These are phyloP conservation scores for Sepioteuthis lessoniana DNA, from an alignment of 2,888 invertebrate genomes.

Conservation along the genomic window DNA sequence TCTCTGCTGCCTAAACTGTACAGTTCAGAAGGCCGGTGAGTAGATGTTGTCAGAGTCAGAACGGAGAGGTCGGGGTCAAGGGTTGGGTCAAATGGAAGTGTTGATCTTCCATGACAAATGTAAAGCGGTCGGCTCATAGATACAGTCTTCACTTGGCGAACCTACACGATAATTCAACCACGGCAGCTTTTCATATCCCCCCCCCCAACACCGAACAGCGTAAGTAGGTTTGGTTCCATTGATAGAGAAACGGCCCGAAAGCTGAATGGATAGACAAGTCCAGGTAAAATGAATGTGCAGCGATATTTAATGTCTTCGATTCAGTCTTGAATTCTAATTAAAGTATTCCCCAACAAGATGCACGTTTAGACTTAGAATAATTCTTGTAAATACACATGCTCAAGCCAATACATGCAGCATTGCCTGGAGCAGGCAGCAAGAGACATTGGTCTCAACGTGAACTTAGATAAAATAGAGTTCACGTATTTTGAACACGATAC, in stretches of 20 bases:
- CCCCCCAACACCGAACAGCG: background rate
- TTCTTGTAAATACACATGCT: no score
- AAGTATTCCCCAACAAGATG: no score
- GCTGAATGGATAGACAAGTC: background rate
- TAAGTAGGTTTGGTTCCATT: background rate
- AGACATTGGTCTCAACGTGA: no score
- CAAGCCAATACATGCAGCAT: no score
- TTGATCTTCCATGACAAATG: conserved; percentile 2
- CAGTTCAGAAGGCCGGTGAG: background rate
- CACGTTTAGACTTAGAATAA: no score
- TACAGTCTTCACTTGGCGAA: background rate
- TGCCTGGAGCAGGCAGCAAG: no score
- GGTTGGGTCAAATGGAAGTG: conserved; percentile 3
- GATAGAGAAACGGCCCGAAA: background rate
- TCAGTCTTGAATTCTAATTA: no score
- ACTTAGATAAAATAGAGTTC: no score
- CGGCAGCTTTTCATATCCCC: no score
- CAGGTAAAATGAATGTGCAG: background rate
- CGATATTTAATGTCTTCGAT: no score
- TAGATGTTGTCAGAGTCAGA: background rate
- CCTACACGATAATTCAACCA: background rate
- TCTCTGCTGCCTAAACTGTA: background rate
- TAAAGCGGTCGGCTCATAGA: background rate
- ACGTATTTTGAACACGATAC: no score
- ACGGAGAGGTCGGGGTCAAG: background rate